Base-by-base conservation (phyloP, 92 coral and sea anemone species). In the Blastomussa wellsi region DNA sequence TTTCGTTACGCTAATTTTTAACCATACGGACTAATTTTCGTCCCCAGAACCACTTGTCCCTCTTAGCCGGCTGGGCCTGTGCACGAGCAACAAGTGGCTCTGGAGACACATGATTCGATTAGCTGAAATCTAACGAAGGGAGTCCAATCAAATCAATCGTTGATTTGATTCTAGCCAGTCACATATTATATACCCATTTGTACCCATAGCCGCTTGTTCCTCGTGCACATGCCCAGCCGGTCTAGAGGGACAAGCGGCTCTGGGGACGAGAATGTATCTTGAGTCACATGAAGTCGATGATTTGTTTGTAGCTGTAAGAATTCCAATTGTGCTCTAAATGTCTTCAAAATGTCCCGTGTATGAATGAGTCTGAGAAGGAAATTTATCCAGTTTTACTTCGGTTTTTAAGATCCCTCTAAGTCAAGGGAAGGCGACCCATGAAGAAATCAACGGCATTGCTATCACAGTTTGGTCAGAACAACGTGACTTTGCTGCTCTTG, bases 401-500 rank as follows among this genome's bases (percentile, higher is more conserved):
- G 47, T 20, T 39, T 78, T 26, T 53, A 32, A 94, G 98, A 88
- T 90, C 76, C 92, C 98, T 22, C 35, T 92, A n/a, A 79, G 64
- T 64, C 86, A 88, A 31, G 72, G 85, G 47, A 90, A 89, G 52
- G 81, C 85, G 5, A 80, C 84, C 22, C 79, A 88, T 44, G 94
- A 95, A 72, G 98, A 96, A 75, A 79, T 92, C 51, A 97, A 93
- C 44, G 99, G 99, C 15, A 86, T 95, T 11, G 90, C 95, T 2
- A 90, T 97, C 75, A 89, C 91, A 33, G 97, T 95, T 19, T 97
- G 96, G 94, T 97, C 99, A 7, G 85, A 86, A 9, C 62, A 77
- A 11, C 83, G 86, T 20, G 99, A 97, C 72, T 97, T 97, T 80
- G 92, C 99, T 28, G 97, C 92, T 76, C 68, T 97, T 81, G 99